These are phyloP conservation scores for Lumbricus terrestris DNA, from an alignment of 2,888 invertebrate species.

Conservation along the genomic window DNA sequence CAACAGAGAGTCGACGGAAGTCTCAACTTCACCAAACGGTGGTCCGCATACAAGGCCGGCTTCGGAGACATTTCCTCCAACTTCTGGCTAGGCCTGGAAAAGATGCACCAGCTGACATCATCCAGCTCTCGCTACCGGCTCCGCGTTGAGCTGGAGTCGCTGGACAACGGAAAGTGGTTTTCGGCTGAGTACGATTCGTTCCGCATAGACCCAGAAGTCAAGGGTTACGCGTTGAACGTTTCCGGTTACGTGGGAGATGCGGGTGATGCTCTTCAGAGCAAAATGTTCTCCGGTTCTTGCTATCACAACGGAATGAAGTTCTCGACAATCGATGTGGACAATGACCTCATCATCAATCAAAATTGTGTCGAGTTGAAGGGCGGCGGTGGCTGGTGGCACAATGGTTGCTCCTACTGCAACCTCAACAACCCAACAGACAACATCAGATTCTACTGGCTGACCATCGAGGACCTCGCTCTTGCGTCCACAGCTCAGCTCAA, in stretches of 20 bases:
- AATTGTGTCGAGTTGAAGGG: conserved; percentile 8
- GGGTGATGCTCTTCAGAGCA: not conserved
- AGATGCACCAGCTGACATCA: conserved; percentile 20
- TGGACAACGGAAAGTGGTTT: not conserved
- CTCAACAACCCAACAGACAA: conserved; percentile 9
- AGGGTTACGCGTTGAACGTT: conserved; percentile 8
- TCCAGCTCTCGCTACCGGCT: conserved; percentile 8
- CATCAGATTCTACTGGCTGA: not conserved
- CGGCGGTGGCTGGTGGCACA: conserved; percentile 23
- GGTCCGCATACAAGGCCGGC: conserved; percentile 18
- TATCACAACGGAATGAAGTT: conserved; percentile 21
- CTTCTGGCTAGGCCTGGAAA: conserved; percentile 24
- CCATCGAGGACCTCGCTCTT: not conserved
- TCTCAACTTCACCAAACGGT: not conserved
- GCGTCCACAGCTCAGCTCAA: not conserved
- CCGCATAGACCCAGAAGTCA: not conserved
- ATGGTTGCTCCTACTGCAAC: conserved; percentile 19
- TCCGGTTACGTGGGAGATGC: conserved; percentile 19
- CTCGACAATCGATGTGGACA: conserved; percentile 17
- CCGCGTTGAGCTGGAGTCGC: conserved; percentile 15
- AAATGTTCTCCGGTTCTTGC: not conserved
- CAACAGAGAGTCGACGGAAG: conserved; percentile 17
- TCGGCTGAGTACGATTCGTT: conserved; percentile 18
- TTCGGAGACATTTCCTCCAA: conserved; percentile 5
- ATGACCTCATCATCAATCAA: not conserved